Conservation (phyloP, 2,888 invertebrate species). For the Habroteleia sp. region DNA sequence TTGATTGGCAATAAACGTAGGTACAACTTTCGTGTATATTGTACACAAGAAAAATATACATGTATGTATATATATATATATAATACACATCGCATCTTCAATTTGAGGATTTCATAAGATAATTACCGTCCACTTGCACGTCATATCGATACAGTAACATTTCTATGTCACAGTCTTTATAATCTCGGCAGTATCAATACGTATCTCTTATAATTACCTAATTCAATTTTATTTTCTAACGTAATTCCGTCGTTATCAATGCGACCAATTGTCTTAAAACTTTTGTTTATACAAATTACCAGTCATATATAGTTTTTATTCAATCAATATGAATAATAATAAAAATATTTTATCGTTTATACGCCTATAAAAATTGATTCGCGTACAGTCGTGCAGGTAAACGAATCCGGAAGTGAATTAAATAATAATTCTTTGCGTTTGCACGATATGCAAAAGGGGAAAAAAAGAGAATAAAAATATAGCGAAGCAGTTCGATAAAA, state of each 20-base stretch:
- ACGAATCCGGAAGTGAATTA: constrained; percentile 2
- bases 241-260: constrained; percentile 5
- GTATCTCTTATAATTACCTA: constrained; percentile 20
- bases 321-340: constrained; percentile 29
- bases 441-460: background rate
- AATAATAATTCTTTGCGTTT: background rate
- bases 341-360: constrained; percentile 30
- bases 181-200: constrained; percentile 52
- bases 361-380: constrained; percentile 19
- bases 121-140: constrained; percentile 17
- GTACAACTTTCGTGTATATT: constrained; percentile 48
- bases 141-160: constrained; percentile 44
- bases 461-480: background rate
- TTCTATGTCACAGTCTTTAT: constrained; percentile 49
- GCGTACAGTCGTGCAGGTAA: constrained; percentile 9
- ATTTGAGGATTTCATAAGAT: constrained; percentile 18
- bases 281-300: constrained; percentile 21
- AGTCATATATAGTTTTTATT: constrained; percentile 22
- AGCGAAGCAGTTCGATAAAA: constrained; percentile 3
- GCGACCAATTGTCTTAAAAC: constrained; percentile 10
- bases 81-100: constrained; percentile 36
- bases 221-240: constrained; percentile 16
- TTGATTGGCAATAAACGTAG: constrained; percentile 38
- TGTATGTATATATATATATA: constrained; percentile 46
- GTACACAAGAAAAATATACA: constrained; percentile 55